These are phyloP conservation scores for Psammodynastes pulverulentus DNA, from an alignment of 2,113 vertebrate genomes.

Conservation along the genomic window DNA sequence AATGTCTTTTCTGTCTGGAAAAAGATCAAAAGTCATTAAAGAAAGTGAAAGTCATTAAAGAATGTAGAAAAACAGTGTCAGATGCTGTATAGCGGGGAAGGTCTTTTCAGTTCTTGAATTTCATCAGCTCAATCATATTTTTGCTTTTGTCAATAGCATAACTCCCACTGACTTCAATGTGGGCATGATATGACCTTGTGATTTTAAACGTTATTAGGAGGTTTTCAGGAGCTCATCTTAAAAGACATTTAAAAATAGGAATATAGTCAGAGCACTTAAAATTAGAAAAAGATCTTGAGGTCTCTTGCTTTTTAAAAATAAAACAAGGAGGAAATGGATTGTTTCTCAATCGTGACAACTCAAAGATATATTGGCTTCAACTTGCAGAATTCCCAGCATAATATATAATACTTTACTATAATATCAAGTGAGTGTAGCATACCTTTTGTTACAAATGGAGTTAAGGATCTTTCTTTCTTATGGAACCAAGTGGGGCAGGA, in stretches of 20 bases:
- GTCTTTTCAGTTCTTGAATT: slow-evolving; percentile 48
- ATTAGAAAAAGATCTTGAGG: background rate
- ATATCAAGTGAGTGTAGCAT: background rate
- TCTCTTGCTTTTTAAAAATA: slow-evolving; percentile 15
- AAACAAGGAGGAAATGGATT: background rate
- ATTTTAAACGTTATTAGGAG: slow-evolving; percentile 34
- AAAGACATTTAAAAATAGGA: slow-evolving; percentile 29
- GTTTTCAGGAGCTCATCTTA: slow-evolving; percentile 13
- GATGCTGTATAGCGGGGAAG: slow-evolving; percentile 39
- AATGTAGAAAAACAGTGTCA: slow-evolving; percentile 56
- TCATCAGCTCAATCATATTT: slow-evolving; percentile 17
- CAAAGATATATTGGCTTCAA: background rate
- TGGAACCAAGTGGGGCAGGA: background rate
- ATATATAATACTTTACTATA: background rate
- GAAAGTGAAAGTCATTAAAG: slow-evolving; percentile 72
- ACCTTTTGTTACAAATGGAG: background rate
- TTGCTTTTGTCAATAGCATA: slow-evolving; percentile 39
- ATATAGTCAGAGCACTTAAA: background rate
- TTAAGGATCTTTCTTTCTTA: background rate
- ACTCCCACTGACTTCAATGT: slow-evolving; percentile 28
- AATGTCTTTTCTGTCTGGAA: slow-evolving; percentile 48
- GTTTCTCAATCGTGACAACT: background rate
- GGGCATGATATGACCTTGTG: background rate
- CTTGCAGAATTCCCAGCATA: background rate
- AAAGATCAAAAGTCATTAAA: slow-evolving; percentile 77